Evolutionary conservation across 1,140 invertebrate genomes (phyloP), one percentile per base, ranked within the genome.

Genomic region (Tigriopus japonicus): DNA sequence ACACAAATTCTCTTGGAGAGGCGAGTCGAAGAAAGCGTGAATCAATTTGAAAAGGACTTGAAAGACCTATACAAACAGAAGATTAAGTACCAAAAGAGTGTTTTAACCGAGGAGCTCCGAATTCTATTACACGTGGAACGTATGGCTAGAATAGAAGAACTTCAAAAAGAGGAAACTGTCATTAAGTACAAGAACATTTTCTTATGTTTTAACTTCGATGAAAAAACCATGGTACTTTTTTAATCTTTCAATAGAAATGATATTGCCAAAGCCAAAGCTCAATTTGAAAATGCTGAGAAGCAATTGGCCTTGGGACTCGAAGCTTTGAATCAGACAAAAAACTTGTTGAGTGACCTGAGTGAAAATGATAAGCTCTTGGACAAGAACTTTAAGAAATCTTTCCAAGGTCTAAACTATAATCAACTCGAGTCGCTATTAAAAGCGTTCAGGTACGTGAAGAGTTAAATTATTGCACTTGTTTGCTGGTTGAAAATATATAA

Each of bases 341-440:
- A 15, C n/a, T 17, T 17, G 45, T 17, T 15, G 21, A 21, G 21
- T 21, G n/a, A 49, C n/a, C 21, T 49, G 45, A 17, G 21, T 21
- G 45, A 49, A 49, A 49, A 55, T 9, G 59, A 61, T 41, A 61
- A 54, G 17, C 14, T 17, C 24, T 40, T 61, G 21, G 59, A 61
- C 14, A 61, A 54, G 40, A 49, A 49, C 14, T 61, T 61, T 41
- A 61, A 54, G 41, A 61, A 61, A 55, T 49, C 52, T 19, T 61
- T 61, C 42, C 59, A 49, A 15, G 59, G 59, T 19, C 40, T 61
- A 1, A 40, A 40, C 13, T 61, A 54, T 28, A 54, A 61, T 28
- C 59, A 61, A 24, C 52, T 61, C 6, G 59, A 61, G 9, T 17
- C 59, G 3, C 45, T 61, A 40, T 21, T 56, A 15, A 61, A 61